Evolutionary conservation across 2,888 invertebrate genomes (phyloP).

Genomic region (Molanna angustata): DNA sequence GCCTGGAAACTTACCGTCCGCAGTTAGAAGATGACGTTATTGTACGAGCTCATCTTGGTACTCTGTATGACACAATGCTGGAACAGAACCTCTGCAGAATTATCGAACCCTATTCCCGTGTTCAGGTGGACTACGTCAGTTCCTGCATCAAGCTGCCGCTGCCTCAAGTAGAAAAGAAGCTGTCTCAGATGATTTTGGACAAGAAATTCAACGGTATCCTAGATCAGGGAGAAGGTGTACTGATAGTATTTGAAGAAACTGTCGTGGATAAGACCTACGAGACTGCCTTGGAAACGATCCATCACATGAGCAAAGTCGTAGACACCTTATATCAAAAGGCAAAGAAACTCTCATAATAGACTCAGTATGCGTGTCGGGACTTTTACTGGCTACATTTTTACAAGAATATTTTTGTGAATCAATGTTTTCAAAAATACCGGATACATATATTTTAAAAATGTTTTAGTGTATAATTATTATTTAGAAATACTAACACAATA

Average conservation of each 20-base stretch:
- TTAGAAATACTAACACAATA: too few relatives aligned
- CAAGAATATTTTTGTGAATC: too few relatives aligned
- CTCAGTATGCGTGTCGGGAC: too few relatives aligned
- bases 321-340: conserved; percentile 99
- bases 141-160: conserved; percentile 86
- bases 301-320: conserved; percentile 99
- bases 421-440: too few relatives aligned
- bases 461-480: too few relatives aligned
- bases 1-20: conserved; percentile 79
- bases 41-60: conserved; percentile 93
- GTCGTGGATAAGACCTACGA: conserved; percentile 96
- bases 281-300: conserved; percentile 94
- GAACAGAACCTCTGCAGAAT: conserved; percentile 98
- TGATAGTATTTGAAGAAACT: conserved; percentile 96
- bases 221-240: conserved; percentile 97
- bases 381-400: too few relatives aligned
- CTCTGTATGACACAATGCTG: conserved; percentile 96
- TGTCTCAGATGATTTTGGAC: conserved; percentile 99
- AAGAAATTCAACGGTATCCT: conserved; percentile 96
- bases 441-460: conserved; percentile 9
- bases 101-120: conserved; percentile 97
- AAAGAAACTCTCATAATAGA: conserved; percentile 93
- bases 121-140: conserved; percentile 92
- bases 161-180: conserved; percentile 94
- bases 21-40: conserved; percentile 96